Conservation (phyloP, 2,888 invertebrate genomes). For the Acanthosepion lycidas region DNA sequence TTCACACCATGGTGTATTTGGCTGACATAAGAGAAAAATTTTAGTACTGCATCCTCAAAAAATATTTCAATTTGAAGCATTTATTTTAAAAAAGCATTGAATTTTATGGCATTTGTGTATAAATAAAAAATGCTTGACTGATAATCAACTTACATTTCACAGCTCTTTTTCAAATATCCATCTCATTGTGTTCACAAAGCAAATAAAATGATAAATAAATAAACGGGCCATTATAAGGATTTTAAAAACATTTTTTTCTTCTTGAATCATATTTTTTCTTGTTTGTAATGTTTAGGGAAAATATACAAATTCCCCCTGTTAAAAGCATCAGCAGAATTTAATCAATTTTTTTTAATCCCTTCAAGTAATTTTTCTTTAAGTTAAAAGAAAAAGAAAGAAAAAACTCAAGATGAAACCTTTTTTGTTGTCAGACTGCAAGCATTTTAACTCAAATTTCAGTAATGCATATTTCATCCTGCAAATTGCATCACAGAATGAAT, state of each 20-base stretch:
- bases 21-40: neutral
- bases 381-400: neutral
- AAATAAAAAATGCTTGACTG: neutral
- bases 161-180: neutral
- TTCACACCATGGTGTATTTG: neutral
- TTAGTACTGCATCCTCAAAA: neutral
- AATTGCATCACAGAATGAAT: neutral
- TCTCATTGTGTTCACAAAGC: slow-evolving; percentile 33
- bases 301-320: neutral
- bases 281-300: neutral
- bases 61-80: neutral
- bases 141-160: neutral
- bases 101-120: neutral
- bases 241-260: neutral
- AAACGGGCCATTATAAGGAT: neutral
- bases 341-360: slow-evolving; percentile 33
- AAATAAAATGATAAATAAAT: neutral
- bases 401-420: neutral
- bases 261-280: slow-evolving; percentile 18
- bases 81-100: neutral
- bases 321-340: neutral
- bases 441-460: neutral
- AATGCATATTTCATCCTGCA: slow-evolving; percentile 33
- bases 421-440: neutral
- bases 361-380: neutral